phyloP scores from a whole-genome alignment of 2,113 vertebrate species.

The Crotalus horridus region DNA sequence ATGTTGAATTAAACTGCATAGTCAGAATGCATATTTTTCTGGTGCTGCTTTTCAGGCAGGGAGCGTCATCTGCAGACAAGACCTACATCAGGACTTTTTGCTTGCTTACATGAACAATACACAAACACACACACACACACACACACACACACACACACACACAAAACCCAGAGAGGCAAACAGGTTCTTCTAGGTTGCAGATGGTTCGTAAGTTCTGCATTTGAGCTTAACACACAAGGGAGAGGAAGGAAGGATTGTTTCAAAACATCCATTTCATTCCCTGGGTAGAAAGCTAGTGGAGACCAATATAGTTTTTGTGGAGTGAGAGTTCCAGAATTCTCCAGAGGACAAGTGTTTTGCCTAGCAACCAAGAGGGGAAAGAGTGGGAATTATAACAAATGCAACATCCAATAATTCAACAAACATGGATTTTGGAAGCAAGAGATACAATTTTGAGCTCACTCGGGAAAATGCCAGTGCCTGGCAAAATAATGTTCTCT shows the following conservation, averaged over 20 bases:
- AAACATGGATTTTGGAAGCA: background rate
- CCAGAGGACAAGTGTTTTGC: background rate
- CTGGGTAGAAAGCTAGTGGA: background rate
- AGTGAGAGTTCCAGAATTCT: background rate
- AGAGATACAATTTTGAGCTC: background rate
- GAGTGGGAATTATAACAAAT: background rate
- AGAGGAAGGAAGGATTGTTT: background rate
- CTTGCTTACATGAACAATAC: background rate
- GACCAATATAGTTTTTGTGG: background rate
- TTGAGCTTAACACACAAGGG: background rate
- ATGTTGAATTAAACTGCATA: background rate
- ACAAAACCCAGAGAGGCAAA: background rate
- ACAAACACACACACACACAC: background rate
- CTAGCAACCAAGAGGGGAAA: background rate
- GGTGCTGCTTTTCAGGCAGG: background rate
- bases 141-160: background rate
- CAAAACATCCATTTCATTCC: background rate
- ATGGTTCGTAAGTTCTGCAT: background rate
- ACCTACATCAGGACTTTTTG: background rate
- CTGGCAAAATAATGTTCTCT: background rate
- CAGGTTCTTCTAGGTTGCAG: background rate
- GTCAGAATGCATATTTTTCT: background rate
- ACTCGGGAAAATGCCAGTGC: background rate
- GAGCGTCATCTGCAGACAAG: background rate
- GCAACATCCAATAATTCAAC: background rate